phyloP scores from a whole-genome alignment of 2,113 vertebrate genomes.

The Peromyscus leucopus region DNA sequence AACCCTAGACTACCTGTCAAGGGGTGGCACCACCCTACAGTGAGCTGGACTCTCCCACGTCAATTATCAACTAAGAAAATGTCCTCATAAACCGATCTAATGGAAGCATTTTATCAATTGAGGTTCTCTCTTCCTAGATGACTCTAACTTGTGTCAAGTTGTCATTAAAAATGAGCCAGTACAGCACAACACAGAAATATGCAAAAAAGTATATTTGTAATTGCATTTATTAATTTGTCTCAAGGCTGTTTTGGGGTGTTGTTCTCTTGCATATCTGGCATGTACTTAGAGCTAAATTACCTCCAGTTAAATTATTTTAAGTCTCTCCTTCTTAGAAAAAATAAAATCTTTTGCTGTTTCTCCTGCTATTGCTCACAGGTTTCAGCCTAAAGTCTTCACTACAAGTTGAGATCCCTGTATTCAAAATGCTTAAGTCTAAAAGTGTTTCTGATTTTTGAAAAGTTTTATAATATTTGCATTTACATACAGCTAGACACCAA shows the following conservation, averaged over 20 bases:
- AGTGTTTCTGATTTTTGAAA: background rate
- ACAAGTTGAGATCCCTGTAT: background rate
- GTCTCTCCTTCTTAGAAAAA: background rate
- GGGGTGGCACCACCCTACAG: background rate
- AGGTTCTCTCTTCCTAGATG: background rate
- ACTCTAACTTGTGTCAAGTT: background rate
- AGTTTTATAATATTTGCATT: background rate
- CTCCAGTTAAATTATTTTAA: background rate
- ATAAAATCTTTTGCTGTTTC: background rate
- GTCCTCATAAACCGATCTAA: background rate
- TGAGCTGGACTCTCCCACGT: background rate
- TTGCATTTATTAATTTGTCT: background rate
- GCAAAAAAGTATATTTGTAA: background rate
- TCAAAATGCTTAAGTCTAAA: background rate
- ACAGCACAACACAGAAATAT: background rate
- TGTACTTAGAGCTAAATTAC: constrained; percentile 19
- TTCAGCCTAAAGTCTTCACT: background rate
- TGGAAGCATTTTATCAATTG: background rate
- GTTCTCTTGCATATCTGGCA: background rate
- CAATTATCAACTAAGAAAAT: background rate
- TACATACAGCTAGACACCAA: background rate
- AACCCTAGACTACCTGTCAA: background rate
- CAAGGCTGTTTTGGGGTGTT: background rate
- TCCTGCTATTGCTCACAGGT: background rate
- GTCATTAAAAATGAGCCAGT: background rate